Conservation (phyloP, 1,140 invertebrate genomes). For the Cydia splendana region DNA sequence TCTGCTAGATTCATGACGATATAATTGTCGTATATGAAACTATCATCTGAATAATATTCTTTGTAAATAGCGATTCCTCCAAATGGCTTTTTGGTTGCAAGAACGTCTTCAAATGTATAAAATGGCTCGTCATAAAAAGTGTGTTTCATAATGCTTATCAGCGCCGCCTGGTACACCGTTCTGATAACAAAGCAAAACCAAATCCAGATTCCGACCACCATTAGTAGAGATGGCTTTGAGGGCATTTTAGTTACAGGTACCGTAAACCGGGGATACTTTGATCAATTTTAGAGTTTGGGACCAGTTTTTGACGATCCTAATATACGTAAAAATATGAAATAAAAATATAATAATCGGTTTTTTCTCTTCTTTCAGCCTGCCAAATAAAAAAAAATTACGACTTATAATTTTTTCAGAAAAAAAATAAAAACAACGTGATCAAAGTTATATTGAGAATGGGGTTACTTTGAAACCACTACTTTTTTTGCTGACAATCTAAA, state of each 20-base stretch:
- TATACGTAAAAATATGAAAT: too few species aligned
- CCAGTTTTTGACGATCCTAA: too few species aligned
- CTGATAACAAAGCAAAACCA: slow-evolving; percentile 60
- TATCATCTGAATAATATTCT: slow-evolving; percentile 54
- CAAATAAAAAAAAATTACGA: too few species aligned
- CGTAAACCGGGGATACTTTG: too few species aligned
- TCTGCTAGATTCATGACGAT: slow-evolving; percentile 40
- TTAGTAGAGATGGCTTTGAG: slow-evolving; percentile 41
- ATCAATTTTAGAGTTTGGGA: too few species aligned
- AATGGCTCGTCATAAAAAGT: slow-evolving; percentile 44
- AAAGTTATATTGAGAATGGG: too few species aligned
- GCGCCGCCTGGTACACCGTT: slow-evolving; percentile 54
- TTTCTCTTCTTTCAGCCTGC: too few species aligned
- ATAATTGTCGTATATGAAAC: slow-evolving; percentile 51
- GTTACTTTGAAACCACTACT: too few species aligned
- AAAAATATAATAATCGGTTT: too few species aligned
- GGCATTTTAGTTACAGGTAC: slow-evolving; percentile 52
- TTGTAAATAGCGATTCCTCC: slow-evolving; percentile 50
- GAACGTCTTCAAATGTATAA: slow-evolving; percentile 44
- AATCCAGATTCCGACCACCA: slow-evolving; percentile 53
- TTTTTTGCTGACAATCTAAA: too few species aligned
- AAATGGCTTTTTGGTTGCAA: slow-evolving; percentile 43
- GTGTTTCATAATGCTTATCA: slow-evolving; percentile 52
- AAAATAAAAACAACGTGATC: too few species aligned
- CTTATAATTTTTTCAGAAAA: too few species aligned